Evolutionary conservation across 2,113 vertebrate species (phyloP), one percentile per base, ranked within the genome.

Genomic region (Brachypteracias leptosomus): DNA sequence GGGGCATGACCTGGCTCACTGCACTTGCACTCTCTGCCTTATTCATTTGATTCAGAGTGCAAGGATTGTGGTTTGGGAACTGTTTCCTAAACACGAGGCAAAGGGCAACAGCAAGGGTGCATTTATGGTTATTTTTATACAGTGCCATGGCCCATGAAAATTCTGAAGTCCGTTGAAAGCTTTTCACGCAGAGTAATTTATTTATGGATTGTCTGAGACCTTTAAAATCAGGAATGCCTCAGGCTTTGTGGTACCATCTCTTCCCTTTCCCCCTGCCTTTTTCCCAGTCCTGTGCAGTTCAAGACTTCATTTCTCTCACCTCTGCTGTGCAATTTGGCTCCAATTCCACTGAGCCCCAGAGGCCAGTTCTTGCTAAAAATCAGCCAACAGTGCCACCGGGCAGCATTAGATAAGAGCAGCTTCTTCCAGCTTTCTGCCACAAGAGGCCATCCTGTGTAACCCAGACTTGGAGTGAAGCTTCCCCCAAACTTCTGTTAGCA

Each of bases 21-120:
- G 33, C 6, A 21, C 47, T 58, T 57, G 28, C 0, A 1, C 51
- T 81, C 51, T 66, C 52, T 58, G 47, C 28, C 0, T 0, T 36
- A 58, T 68, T 63, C 44, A 59, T 47, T 62, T 40, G 47, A 19
- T 79, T 54, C 73, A 47, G 36, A 67, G n/a, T 13, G 71, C 38
- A 62, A 73, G 7, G 70, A 16, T 54, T 81, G 42, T 62, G 62
- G 24, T 82, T 63, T 63, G 75, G 66, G 72, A 38, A 13, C 62
- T 35, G 18, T 38, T 65, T 28, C 13, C 59, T 67, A n/a, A 72
- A 18, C 31, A 19, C 8, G 47, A 40, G 42, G 38, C 61, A 75
- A 54, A 94, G 42, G 20, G 12, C 66, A 82, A 31, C 18, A 61
- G 28, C 46, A 61, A 38, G 33, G 51, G 22, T 78, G 79, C 78